Evolutionary conservation across 2,797 vertebrate species (phyloP).

Genomic region (Coendou prehensilis): DNA sequence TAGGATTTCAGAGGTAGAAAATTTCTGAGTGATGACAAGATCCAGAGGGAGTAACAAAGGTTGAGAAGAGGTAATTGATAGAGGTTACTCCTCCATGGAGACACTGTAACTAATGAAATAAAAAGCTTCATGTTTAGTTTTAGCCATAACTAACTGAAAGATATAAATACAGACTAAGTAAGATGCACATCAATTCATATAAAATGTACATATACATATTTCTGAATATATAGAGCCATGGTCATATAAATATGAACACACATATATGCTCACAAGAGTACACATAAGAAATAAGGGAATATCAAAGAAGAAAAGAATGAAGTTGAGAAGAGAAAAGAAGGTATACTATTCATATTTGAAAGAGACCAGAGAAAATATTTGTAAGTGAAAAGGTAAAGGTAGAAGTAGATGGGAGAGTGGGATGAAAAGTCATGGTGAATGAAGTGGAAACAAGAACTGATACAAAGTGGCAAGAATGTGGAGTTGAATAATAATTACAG

Average conservation of each 20-base stretch:
- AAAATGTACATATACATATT: not conserved
- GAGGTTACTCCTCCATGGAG: not conserved
- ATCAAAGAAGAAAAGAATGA: not conserved
- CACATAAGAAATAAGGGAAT: not conserved
- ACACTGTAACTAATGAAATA: not conserved
- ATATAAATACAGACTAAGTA: not conserved
- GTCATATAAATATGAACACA: not conserved
- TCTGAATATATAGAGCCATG: not conserved
- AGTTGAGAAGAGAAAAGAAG: constrained; percentile 15
- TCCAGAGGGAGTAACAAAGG: not conserved
- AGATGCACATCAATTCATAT: not conserved
- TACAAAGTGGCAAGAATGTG: not conserved
- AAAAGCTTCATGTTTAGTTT: not conserved
- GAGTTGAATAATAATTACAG: not conserved
- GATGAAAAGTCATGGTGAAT: not conserved
- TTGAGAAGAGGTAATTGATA: not conserved
- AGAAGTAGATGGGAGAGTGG: not conserved
- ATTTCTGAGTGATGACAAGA: not conserved
- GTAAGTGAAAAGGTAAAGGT: not conserved
- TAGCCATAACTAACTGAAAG: not conserved
- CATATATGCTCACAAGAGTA: not conserved
- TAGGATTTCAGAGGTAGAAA: constrained; percentile 50
- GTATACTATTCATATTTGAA: not conserved
- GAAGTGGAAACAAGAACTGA: not conserved
- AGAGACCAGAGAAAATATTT: not conserved